These are phyloP conservation scores for Cylas formicarius DNA, from an alignment of 1,140 invertebrate species.

Conservation along the genomic window DNA sequence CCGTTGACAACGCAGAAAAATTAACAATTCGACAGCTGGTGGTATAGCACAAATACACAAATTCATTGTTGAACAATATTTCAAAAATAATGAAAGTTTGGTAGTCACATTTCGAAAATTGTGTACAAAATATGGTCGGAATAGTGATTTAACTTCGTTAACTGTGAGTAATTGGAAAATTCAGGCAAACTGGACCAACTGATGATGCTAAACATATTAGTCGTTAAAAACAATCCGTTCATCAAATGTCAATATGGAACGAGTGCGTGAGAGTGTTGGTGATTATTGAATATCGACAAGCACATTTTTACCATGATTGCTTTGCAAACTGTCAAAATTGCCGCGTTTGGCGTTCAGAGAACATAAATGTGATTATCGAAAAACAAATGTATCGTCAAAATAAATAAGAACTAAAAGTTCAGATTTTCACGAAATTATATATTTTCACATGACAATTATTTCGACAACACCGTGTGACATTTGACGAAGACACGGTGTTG, in stretches of 20 bases:
- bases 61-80: conserved; percentile 28
- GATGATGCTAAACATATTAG: conserved; percentile 15
- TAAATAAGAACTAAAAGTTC: too few relatives aligned
- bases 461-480: too few relatives aligned
- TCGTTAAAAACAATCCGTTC: too few relatives aligned
- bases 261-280: conserved; percentile 28
- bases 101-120: conserved; percentile 22
- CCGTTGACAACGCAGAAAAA: conserved; percentile 12
- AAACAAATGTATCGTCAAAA: too few relatives aligned
- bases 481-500: too few relatives aligned
- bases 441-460: too few relatives aligned
- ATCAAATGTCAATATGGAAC: too few relatives aligned
- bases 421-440: too few relatives aligned
- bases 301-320: too few relatives aligned
- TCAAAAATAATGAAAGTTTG: conserved; percentile 30
- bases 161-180: conserved; percentile 24
- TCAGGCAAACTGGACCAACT: conserved; percentile 21
- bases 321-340: too few relatives aligned
- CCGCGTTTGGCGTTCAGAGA: too few relatives aligned
- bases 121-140: conserved; percentile 27
- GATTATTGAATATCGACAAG: conserved; percentile 8
- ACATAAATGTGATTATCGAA: too few relatives aligned
- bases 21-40: conserved; percentile 10
- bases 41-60: conserved; percentile 15
- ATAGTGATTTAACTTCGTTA: conserved; percentile 24